These are phyloP conservation scores for Melozone crissalis DNA, from an alignment of 2,113 vertebrate genomes.

Conservation along the genomic window DNA sequence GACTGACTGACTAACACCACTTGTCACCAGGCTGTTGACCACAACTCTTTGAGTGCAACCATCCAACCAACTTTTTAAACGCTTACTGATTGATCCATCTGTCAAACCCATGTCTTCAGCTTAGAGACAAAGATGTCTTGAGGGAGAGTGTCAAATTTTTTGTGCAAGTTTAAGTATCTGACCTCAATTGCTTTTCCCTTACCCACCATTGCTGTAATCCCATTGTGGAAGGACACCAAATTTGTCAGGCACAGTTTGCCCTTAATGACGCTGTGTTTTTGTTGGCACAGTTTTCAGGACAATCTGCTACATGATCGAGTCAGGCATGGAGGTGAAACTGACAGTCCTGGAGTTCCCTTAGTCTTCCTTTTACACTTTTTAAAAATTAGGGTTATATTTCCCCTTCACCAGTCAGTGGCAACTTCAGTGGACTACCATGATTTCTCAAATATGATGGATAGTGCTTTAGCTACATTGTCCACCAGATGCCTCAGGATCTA, in stretches of 20 bases:
- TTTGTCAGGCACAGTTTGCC: not conserved
- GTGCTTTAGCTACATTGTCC: not conserved
- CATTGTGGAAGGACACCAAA: not conserved
- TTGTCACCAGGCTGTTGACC: accelerated
- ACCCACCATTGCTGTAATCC: not conserved
- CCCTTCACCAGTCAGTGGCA: not conserved
- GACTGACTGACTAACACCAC: no score
- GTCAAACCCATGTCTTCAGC: not conserved
- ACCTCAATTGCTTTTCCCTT: not conserved
- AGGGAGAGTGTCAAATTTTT: accelerated
- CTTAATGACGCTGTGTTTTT: not conserved
- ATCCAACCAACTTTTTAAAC: not conserved
- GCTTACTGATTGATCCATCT: not conserved
- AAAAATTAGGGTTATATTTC: not conserved
- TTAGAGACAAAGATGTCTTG: not conserved
- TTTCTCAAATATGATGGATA: not conserved
- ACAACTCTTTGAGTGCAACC: no score
- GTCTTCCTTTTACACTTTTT: not conserved
- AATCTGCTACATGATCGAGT: not conserved
- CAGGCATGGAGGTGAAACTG: not conserved
- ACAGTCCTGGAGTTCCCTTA: not conserved
- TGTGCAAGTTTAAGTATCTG: not conserved
- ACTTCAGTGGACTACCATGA: not conserved
- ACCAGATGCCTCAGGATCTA: accelerated
- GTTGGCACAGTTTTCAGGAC: not conserved